Percentiles rank a stretch among this genome's conserved stretches.
phyloP scores from a whole-genome alignment of 1,140 invertebrate species.

The Caenorhabditis remanei region DNA sequence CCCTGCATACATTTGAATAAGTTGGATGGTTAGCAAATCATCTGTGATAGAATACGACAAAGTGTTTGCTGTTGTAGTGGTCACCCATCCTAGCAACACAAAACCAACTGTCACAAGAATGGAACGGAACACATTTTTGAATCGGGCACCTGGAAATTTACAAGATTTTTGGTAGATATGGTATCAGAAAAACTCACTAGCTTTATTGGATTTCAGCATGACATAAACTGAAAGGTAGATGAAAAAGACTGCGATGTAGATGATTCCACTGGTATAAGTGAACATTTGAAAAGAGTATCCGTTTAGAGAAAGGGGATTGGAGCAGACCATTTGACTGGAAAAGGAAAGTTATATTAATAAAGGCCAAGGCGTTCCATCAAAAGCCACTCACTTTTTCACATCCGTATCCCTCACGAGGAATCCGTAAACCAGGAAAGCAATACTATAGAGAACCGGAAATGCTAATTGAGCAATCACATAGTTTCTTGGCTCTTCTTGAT shows the following conservation, averaged over 20 bases:
- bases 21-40: constrained; percentile 7
- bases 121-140: constrained; percentile 26
- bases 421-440: constrained; percentile 6
- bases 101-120: neutral
- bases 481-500: constrained; percentile 43
- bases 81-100: neutral
- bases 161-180: neutral
- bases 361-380: neutral
- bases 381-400: neutral
- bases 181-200: neutral
- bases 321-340: neutral
- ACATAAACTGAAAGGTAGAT: neutral
- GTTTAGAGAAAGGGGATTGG: neutral
- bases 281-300: constrained; percentile 18
- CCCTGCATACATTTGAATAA: constrained; percentile 22
- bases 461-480: neutral
- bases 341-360: neutral
- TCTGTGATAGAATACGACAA: neutral
- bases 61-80: constrained; percentile 18
- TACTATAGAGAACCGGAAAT: neutral
- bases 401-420: constrained; percentile 23
- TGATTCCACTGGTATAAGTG: constrained; percentile 8
- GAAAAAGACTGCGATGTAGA: neutral
- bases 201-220: constrained; percentile 12
- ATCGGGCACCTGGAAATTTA: neutral